phyloP scores from a whole-genome alignment of 2,888 invertebrate species.

The Hydraecia micacea region DNA sequence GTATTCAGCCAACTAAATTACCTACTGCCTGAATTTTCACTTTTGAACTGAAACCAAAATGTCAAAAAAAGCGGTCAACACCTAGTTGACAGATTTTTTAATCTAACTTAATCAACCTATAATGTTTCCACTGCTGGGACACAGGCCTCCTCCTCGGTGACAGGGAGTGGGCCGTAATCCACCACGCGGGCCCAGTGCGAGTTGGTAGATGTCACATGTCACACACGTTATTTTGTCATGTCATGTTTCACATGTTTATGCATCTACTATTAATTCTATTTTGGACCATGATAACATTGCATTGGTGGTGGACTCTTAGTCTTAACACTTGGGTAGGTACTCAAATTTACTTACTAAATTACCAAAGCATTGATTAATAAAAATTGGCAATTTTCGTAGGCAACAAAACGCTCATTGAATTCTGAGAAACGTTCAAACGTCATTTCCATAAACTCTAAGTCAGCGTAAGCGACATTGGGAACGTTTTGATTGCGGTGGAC shows the following conservation, averaged over 20 bases:
- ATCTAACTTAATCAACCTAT: no score
- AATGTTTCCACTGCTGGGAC: no score
- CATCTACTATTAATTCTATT: background rate
- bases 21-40: background rate
- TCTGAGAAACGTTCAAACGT: background rate
- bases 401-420: background rate
- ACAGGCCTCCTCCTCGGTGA: no score
- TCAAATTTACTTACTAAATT: background rate
- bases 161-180: no score
- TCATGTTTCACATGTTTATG: no score
- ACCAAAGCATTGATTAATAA: background rate
- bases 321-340: background rate
- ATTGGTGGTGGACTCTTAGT: background rate
- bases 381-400: background rate
- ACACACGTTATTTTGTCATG: no score
- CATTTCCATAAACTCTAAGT: conserved; percentile 66
- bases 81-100: no score
- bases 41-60: no score
- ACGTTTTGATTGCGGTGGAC: conserved; percentile 84
- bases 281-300: background rate
- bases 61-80: no score
- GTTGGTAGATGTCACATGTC: no score
- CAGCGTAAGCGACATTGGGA: conserved; percentile 67
- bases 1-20: background rate
- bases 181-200: no score